Evolutionary conservation across 2,888 invertebrate genomes (phyloP), one percentile per base, ranked within the genome.

Genomic region (Cybosia mesomella): DNA sequence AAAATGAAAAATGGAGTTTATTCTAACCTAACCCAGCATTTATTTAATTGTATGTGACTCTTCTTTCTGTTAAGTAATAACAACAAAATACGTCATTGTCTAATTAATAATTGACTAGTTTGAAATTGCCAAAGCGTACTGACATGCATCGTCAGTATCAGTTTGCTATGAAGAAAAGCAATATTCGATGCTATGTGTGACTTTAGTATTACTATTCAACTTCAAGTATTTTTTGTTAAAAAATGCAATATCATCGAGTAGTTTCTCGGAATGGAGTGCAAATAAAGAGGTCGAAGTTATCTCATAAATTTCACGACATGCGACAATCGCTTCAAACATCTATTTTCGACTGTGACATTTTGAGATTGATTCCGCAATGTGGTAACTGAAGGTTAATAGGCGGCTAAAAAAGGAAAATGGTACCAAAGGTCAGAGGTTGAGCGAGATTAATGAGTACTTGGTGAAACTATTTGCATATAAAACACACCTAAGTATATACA

Each of bases 391-490:
- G 18, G 18, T 43, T 3, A 43, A 18, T 18, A 18, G 43, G 43
- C 18, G 7, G 49, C n/a, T 49, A 49, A 49, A 49, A 49, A 49
- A 8, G 9, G 49, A 49, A 49, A n/a, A n/a, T 8, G n/a, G 9
- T n/a, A n/a, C 18, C 18, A n/a, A 49, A 49, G 49, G 49, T 49
- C 49, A 49, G 8, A 49, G 49, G 49, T 49, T 49, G n/a, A 49
- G 8, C 18, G n/a, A n/a, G 49, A 49, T 49, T 49, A n/a, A 49
- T 49, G 49, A 49, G 49, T n/a, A 49, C 49, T 49, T 49, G 9
- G 49, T 49, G 49, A 49, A 49, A n/a, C n/a, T 49, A 49, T 49
- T 49, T 49, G 49, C 49, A 49, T 49, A 49, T 49, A n/a, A 49
- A 49, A 49, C 49, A 49, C 8, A 18, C 49, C 49, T 49, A 49